These are phyloP conservation scores for Petrocephalus sullivani DNA, from an alignment of 2,797 vertebrate species.

Conservation along the genomic window DNA sequence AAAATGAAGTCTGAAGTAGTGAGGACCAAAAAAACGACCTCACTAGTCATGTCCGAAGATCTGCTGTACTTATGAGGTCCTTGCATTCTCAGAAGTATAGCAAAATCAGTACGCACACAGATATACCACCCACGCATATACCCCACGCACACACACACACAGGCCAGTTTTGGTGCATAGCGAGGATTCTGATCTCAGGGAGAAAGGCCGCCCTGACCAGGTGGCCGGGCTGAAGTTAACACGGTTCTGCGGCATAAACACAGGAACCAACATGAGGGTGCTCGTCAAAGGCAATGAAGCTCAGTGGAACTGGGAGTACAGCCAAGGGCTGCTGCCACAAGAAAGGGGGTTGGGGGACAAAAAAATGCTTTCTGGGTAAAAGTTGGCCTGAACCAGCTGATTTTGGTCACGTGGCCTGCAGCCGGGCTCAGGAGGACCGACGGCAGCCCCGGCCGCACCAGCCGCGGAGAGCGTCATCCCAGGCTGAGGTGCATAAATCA, in stretches of 20 bases:
- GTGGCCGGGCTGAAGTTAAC: background rate
- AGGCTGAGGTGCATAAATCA: background rate
- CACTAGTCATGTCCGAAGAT: too few species aligned
- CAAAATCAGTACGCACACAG: too few species aligned
- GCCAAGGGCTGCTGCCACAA: constrained; percentile 1
- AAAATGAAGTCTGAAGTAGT: too few species aligned
- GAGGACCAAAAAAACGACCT: too few species aligned
- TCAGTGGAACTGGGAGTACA: constrained; percentile 10
- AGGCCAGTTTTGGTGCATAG: background rate
- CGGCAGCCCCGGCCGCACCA: background rate
- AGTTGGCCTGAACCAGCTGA: background rate
- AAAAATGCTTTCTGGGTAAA: background rate
- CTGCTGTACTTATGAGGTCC: too few species aligned
- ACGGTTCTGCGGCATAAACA: constrained; percentile 12
- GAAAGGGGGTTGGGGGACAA: background rate
- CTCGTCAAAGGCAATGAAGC: constrained; percentile 8
- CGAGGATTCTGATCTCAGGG: background rate
- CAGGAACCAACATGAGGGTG: constrained; percentile 13
- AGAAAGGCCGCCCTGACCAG: background rate
- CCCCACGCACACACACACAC: background rate
- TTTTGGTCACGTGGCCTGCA: background rate
- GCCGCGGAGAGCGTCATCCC: background rate
- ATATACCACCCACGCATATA: too few species aligned
- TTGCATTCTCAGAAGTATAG: too few species aligned
- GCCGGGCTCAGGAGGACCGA: background rate